Evolutionary conservation across 1,140 invertebrate species (phyloP), one percentile per base, ranked within the genome.

Genomic region (Zophobas morio): DNA sequence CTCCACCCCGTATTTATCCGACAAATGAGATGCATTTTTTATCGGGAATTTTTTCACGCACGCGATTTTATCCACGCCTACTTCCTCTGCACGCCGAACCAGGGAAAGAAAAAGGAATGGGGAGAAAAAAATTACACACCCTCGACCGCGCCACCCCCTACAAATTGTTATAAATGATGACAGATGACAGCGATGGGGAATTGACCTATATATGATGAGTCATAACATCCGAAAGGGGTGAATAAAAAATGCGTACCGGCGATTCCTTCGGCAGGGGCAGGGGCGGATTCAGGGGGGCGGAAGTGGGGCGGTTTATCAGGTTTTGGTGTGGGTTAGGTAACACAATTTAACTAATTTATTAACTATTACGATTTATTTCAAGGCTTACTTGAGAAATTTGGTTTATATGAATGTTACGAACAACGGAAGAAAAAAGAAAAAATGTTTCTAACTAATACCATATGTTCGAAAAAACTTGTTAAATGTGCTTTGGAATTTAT

Each of bases 1-100:
- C 75, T 76, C 75, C 75, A 76, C 75, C 75, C 75, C 66, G 66
- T 54, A 70, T 71, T 76, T 76, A 70, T 42, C 70, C 49, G 63
- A 76, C 75, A 76, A 76, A 76, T 76, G 63, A 53, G 66, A 40
- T 66, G 40, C 40, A 76, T 80, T 80, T 79, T 78, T 79, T 79
- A 81, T 81, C 79, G 79, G 78, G 79, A 74, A 81, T 81, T 81
- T 81, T 81, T 81, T 81, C 78, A 81, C 80, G 80, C 80, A 81
- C 79, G 80, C 80, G 75, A 79, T 66, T 75, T 72, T 73, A 63
- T 72, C 73, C 74, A 78, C 80, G 78, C 80, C 80, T 76, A 81
- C 75, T 79, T 81, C 80, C 80, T 78, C 70, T 70, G 63, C 70
- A 35, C 20, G 8, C 34, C 56, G 37, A 51, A 51, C 6, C 6